Evolutionary conservation across 2,888 invertebrate species (phyloP).

Genomic region (Aspidapion aeneum): DNA sequence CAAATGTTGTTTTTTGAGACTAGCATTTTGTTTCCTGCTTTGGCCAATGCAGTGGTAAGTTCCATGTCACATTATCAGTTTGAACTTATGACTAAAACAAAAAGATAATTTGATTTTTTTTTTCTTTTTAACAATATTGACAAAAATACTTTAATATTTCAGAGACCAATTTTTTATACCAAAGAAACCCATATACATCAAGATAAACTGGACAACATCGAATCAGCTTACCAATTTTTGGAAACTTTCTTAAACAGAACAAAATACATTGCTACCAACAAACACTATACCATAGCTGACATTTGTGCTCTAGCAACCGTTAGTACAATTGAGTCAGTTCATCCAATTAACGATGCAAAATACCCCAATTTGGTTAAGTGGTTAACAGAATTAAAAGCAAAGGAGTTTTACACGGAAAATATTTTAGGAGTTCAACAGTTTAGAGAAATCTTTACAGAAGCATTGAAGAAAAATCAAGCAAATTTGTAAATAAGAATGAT

Average conservation of each 20-base stretch:
- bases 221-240: slow-evolving; percentile 44
- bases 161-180: slow-evolving; percentile 23
- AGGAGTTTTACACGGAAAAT: slow-evolving; percentile 34
- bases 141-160: too few relatives aligned
- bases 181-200: slow-evolving; percentile 15
- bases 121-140: too few relatives aligned
- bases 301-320: slow-evolving; percentile 50
- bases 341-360: slow-evolving; percentile 19
- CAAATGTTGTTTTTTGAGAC: slow-evolving; percentile 51
- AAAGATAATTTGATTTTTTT: too few relatives aligned
- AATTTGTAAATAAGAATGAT: background rate
- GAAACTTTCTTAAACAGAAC: slow-evolving; percentile 49
- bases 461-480: background rate
- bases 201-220: slow-evolving; percentile 11
- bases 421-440: slow-evolving; percentile 11
- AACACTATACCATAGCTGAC: slow-evolving; percentile 35
- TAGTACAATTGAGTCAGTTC: slow-evolving; percentile 12
- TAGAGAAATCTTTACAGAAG: slow-evolving; percentile 5
- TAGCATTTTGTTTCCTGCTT: slow-evolving; percentile 46
- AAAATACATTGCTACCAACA: slow-evolving; percentile 48
- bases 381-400: slow-evolving; percentile 37
- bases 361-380: slow-evolving; percentile 35
- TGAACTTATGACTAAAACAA: too few relatives aligned
- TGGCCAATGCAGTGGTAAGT: slow-evolving; percentile 30
- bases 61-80: too few relatives aligned